Evolutionary conservation across 2,888 invertebrate genomes (phyloP), one percentile per base, ranked within the genome.

Genomic region (Papilio demoleus): DNA sequence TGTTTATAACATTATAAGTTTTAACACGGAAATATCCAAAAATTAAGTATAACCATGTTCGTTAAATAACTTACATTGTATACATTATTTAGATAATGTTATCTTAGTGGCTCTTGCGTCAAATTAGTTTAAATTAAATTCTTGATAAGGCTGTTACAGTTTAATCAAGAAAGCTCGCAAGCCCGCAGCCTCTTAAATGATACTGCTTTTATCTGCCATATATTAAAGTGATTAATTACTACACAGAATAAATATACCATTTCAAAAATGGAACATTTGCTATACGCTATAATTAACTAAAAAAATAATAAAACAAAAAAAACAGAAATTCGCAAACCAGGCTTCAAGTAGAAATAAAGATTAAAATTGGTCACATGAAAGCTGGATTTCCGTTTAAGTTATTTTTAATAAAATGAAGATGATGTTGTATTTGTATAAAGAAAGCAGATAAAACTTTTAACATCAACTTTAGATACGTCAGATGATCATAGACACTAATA

Each of bases 181-280:
- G 42, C 61, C 61, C 61, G 45, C 61, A 61, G 61, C 31, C 61
- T 17, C 14, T 42, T 61, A 61, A 61, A n/a, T 24, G 45, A 42
- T 61, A 31, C 61, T 17, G 42, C 11, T 27, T 40, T 27, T 61
- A 61, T 61, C 27, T 45, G 4, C 11, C 42, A 40, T 40, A 11
- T 60, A 42, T 40, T 42, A n/a, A 42, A 27, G 12, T 5, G 17
- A 60, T 60, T 22, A 56, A 56, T n/a, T 53, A 53, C 1, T 53
- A 4, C n/a, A 53, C 9, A n/a, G 9, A 56, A 31, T 56, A 56
- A 27, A 56, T 27, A 50, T 24, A 24, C 12, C 0, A 12, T 22
- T 45, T 8, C 8, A 45, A 4, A n/a, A n/a, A n/a, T n/a, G n/a
- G n/a, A n/a, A n/a, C n/a, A n/a, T n/a, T n/a, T n/a, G n/a, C n/a